Evolutionary conservation across 2,797 vertebrate species (phyloP).

Genomic region (Nyctibius grandis): DNA sequence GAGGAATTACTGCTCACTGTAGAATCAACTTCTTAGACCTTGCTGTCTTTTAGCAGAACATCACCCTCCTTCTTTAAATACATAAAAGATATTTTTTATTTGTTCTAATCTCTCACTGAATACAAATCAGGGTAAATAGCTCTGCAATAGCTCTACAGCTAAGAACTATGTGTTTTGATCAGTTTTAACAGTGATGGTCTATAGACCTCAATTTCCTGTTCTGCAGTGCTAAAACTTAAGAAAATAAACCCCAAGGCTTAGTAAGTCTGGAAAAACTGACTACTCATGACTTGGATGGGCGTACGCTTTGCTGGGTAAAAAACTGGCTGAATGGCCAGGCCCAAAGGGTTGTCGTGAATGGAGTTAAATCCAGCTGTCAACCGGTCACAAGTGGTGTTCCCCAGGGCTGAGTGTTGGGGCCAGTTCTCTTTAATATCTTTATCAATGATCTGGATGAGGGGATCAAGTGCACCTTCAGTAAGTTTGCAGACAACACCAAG

Average conservation of each 20-base stretch:
- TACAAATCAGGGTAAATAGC: not conserved
- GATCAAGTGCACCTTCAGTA: no score
- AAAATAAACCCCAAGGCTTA: not conserved
- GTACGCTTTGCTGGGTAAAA: no score
- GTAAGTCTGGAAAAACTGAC: no score
- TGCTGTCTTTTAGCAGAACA: not conserved
- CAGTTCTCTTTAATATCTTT: no score
- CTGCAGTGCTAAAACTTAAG: not conserved
- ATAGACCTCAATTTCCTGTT: not conserved
- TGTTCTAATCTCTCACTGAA: not conserved
- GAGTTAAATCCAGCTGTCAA: no score
- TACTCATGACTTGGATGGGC: no score
- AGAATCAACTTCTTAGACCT: not conserved
- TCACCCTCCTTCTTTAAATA: not conserved
- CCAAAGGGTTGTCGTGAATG: no score
- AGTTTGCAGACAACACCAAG: no score
- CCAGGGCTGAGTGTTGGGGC: no score
- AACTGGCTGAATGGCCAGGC: no score
- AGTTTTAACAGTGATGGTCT: not conserved
- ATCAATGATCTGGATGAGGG: no score
- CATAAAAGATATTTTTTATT: not conserved
- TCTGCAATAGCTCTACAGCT: not conserved
- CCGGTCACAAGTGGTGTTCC: no score
- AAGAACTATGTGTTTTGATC: not conserved
- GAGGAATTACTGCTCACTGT: not conserved